Base-by-base conservation (phyloP, 2,113 vertebrate species). In the Oreotragus oreotragus region DNA sequence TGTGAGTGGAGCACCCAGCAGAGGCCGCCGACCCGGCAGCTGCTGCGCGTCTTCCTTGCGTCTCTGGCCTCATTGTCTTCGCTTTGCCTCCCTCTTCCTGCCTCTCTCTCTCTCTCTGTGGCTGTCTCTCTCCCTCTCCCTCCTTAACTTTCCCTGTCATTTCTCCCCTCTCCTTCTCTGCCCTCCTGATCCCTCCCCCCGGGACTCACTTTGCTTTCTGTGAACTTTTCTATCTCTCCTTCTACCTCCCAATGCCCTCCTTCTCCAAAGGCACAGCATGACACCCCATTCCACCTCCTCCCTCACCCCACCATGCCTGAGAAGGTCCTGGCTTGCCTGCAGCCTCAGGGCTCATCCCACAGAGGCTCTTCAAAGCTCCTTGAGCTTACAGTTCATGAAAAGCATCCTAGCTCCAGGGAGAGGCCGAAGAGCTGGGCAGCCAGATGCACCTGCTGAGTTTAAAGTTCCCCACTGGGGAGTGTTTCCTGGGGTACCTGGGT, bases 371-470 rank as follows among this genome's bases (percentile, higher is more conserved):
- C 66, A 95, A 92, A 83, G 86, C 17, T 84, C 33, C 28, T 1
- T 70, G n/a, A 70, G 19, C n/a, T 39, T 13, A 39, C 21, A 39
- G 66, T 39, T 70, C 66, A 39, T 70, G 66, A 70, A 39, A 39
- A 70, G 45, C 1, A n/a, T n/a, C n/a, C n/a, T n/a, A n/a, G n/a
- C 49, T 55, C 85, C 39, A 14, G 55, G 0, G 28, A 73, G 62
- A 91, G 55, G 79, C 30, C 1, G 7, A 30, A n/a, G n/a, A 76
- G 51, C 36, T 2, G 2, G 66, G 62, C 13, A 55, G 60, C 73
- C 91, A 88, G 64, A 6, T 83, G 55, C 17, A 21, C 84, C 87
- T 45, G 62, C 96, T 89, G 95, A 73, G 85, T 96, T 97, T 49
- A 92, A 95, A 96, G 77, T 6, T 27, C 45, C 23, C 47, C 8